These are phyloP conservation scores for Poecilia picta DNA, from an alignment of 2,797 vertebrate genomes.

Conservation along the genomic window DNA sequence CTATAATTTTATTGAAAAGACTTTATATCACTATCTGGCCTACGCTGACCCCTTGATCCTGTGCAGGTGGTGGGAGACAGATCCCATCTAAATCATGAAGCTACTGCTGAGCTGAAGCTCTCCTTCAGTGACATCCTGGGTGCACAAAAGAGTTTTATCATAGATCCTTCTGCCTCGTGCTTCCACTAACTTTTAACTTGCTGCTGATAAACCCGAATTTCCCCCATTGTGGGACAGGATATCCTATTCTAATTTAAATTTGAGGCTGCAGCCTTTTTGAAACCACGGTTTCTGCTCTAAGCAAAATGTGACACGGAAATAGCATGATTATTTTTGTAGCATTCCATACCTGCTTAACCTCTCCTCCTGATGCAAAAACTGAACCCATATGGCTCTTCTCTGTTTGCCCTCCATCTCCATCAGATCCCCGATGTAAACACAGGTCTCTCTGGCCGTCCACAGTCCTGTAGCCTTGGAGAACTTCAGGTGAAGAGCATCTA, in stretches of 20 bases:
- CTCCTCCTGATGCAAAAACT: slow-evolving; percentile 94
- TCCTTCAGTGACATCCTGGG: too few species aligned
- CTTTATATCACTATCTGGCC: too few species aligned
- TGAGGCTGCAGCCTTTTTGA: not conserved
- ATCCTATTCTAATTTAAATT: not conserved
- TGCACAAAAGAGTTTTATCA: too few species aligned
- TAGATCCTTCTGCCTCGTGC: too few species aligned
- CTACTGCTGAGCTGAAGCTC: too few species aligned
- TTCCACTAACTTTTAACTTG: too few species aligned
- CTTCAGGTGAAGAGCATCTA: slow-evolving; percentile 91
- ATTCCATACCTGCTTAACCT: slow-evolving; percentile 86
- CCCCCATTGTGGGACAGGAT: too few species aligned
- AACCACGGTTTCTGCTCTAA: not conserved
- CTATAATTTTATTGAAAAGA: too few species aligned
- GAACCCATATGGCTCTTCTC: slow-evolving; percentile 89
- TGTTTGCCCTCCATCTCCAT: slow-evolving; percentile 85
- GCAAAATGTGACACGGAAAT: not conserved
- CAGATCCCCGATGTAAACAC: slow-evolving; percentile 83
- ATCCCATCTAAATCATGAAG: too few species aligned
- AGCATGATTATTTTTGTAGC: not conserved
- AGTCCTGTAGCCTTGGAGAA: slow-evolving; percentile 89
- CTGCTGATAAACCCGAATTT: not conserved
- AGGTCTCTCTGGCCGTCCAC: slow-evolving; percentile 91
- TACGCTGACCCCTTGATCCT: too few species aligned
- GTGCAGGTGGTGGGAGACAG: too few species aligned